These are phyloP conservation scores for Ophioninae sp. DNA, from an alignment of 2,888 invertebrate genomes.

Conservation along the genomic window DNA sequence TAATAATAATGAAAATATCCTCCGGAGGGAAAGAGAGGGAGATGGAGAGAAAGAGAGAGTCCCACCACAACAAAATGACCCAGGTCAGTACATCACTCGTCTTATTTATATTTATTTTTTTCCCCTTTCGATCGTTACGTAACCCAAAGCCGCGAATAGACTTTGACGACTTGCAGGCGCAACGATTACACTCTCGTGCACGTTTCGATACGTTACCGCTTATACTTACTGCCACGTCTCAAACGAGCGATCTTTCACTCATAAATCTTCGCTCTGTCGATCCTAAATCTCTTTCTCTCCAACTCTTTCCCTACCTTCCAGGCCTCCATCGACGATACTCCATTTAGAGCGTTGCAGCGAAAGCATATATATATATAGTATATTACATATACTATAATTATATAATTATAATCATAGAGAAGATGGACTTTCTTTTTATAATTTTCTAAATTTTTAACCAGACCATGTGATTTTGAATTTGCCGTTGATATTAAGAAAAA, in stretches of 20 bases:
- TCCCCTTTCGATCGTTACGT: conserved; percentile 32
- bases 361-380: no score
- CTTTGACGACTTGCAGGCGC: conserved; percentile 30
- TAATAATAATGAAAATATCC: neutral
- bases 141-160: conserved; percentile 40
- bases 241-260: conserved; percentile 9
- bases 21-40: neutral
- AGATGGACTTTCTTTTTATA: no score
- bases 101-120: conserved; percentile 19
- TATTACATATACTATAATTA: no score
- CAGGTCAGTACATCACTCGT: conserved; percentile 50
- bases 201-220: conserved; percentile 15
- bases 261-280: conserved; percentile 9
- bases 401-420: no score
- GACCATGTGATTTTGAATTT: no score
- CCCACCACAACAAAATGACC: conserved; percentile 46
- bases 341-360: neutral
- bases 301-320: neutral
- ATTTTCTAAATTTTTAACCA: no score
- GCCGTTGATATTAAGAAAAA: no score
- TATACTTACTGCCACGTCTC: neutral
- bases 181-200: neutral
- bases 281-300: neutral
- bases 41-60: conserved; percentile 21
- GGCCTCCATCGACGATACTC: neutral